These are phyloP conservation scores for Notothenia rossii DNA, from an alignment of 2,113 vertebrate species.

Conservation along the genomic window DNA sequence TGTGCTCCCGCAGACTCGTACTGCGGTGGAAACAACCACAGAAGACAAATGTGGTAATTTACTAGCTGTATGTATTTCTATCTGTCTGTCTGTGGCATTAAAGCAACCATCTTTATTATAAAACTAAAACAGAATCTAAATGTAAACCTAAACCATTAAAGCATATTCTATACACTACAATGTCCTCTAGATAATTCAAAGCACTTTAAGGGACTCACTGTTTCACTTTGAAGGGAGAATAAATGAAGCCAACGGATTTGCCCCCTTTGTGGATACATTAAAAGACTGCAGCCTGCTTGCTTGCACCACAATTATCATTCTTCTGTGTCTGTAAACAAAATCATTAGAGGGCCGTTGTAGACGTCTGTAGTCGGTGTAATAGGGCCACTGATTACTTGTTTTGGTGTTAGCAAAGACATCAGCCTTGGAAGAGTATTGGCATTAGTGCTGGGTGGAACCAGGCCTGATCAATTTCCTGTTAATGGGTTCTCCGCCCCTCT, in stretches of 20 bases:
- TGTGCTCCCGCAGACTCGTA: no score
- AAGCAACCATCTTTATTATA: no score
- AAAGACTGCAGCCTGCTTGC: conserved; percentile 4
- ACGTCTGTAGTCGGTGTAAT: conserved; percentile 29
- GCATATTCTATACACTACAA: not conserved
- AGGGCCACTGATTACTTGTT: conserved; percentile 62
- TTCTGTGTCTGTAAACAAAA: conserved; percentile 63
- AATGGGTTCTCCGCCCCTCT: conserved; percentile 59
- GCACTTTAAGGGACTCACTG: not conserved
- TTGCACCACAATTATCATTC: conserved; percentile 51
- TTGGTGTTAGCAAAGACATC: conserved; percentile 67
- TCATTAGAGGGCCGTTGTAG: conserved; percentile 50
- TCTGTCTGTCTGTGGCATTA: no score
- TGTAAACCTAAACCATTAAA: no score
- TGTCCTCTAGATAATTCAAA: conserved; percentile 1
- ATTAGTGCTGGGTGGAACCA: conserved; percentile 47
- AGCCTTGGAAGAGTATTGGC: conserved; percentile 61
- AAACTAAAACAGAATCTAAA: no score
- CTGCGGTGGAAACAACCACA: no score
- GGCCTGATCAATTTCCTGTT: conserved; percentile 65
- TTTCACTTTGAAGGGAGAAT: conserved; percentile 9
- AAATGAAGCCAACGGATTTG: conserved; percentile 7
- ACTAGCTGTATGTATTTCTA: no score
- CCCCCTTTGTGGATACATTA: conserved; percentile 44
- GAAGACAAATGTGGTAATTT: no score